These are phyloP conservation scores for Eira barbara DNA, from an alignment of 2,113 vertebrate species.

Conservation along the genomic window DNA sequence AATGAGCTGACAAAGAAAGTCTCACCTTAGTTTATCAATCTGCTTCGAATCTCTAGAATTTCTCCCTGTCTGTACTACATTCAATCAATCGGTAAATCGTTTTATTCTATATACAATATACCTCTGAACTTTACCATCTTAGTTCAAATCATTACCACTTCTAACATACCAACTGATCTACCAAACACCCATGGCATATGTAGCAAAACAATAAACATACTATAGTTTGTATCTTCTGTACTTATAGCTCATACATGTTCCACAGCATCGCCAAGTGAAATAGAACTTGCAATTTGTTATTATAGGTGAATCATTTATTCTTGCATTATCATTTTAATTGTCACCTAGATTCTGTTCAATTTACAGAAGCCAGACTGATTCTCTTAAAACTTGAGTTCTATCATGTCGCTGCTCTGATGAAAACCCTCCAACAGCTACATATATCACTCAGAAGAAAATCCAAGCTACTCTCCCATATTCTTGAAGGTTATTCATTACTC, in stretches of 20 bases:
- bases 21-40: not conserved
- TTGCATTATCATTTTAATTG: not conserved
- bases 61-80: not conserved
- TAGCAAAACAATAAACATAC: not conserved
- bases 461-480: not conserved
- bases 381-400: not conserved
- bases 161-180: not conserved
- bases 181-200: not conserved
- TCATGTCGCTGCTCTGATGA: not conserved
- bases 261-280: not conserved
- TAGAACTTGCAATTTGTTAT: not conserved
- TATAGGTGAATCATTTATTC: not conserved
- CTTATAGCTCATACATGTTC: not conserved
- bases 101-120: not conserved
- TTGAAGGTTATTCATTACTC: not conserved
- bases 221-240: not conserved
- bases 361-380: not conserved
- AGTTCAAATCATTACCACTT: not conserved
- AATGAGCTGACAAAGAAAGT: not conserved
- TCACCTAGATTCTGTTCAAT: not conserved
- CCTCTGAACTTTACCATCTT: not conserved
- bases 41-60: not conserved
- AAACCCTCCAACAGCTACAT: not conserved
- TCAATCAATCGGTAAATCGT: not conserved
- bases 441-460: not conserved